phyloP scores from a whole-genome alignment of 2,797 vertebrate species.

The Pyrrhura leucotis region DNA sequence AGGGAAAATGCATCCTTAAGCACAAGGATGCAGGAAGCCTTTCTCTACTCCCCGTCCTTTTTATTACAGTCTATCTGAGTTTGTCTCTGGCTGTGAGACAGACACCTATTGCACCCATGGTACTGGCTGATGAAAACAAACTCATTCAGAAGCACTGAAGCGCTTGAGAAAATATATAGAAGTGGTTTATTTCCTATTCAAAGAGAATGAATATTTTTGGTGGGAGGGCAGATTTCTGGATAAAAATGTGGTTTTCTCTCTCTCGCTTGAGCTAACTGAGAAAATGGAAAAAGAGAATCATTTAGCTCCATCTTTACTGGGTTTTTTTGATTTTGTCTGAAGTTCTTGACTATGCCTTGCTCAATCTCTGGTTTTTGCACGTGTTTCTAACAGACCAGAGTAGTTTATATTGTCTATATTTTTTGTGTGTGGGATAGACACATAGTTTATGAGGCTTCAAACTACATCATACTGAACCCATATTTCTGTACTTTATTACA shows the following conservation, averaged over 20 bases:
- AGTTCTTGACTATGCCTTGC: background rate
- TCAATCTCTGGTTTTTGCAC: background rate
- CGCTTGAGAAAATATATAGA: background rate
- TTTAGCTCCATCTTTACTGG: background rate
- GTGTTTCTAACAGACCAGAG: background rate
- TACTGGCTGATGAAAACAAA: background rate
- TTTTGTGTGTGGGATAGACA: background rate
- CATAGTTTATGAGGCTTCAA: background rate
- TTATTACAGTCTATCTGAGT: background rate
- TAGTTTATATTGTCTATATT: background rate
- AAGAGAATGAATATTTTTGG: background rate
- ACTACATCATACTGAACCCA: accelerated
- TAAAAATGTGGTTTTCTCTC: background rate
- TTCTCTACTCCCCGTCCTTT: background rate
- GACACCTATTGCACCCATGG: background rate
- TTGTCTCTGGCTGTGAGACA: background rate
- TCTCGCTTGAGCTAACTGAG: background rate
- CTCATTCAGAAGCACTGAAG: background rate
- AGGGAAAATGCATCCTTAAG: background rate
- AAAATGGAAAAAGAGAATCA: background rate
- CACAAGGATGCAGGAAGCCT: background rate
- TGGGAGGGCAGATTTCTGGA: background rate
- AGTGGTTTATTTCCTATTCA: background rate
- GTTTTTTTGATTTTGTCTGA: background rate
- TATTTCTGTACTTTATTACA: background rate